These are phyloP conservation scores for Amblyteles armatorius DNA, from an alignment of 2,888 invertebrate species.

Conservation along the genomic window DNA sequence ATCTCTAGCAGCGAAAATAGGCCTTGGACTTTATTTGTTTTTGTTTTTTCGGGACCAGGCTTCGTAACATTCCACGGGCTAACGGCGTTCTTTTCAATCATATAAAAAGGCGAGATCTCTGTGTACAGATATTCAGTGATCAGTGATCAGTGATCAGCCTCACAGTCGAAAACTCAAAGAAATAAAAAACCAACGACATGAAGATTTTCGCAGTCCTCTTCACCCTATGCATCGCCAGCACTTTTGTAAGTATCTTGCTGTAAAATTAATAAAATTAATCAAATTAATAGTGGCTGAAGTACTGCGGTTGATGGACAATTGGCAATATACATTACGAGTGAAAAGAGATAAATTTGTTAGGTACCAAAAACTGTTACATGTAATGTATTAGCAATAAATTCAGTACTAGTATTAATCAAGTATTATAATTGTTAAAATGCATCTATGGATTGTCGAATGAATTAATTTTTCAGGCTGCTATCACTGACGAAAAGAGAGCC, in stretches of 20 bases:
- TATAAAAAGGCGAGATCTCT: slow-evolving; percentile 70
- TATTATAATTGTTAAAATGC: neutral
- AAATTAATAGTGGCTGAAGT: neutral
- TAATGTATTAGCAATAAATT: no score
- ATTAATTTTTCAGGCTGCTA: slow-evolving; percentile 43
- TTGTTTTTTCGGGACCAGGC: slow-evolving; percentile 18
- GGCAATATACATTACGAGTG: no score
- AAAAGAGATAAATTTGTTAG: no score
- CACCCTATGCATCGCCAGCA: slow-evolving; percentile 20
- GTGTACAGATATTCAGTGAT: slow-evolving; percentile 42
- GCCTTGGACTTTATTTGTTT: neutral
- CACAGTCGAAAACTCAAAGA: neutral
- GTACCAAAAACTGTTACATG: no score
- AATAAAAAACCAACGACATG: slow-evolving; percentile 11
- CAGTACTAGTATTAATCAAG: no score
- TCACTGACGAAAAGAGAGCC: slow-evolving; percentile 60
- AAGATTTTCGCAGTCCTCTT: slow-evolving; percentile 17
- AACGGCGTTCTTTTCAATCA: slow-evolving; percentile 11
- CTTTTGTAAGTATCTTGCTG: slow-evolving; percentile 16
- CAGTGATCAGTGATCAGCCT: slow-evolving; percentile 37
- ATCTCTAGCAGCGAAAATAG: neutral
- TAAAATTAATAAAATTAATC: neutral
- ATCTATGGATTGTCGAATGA: slow-evolving; percentile 12
- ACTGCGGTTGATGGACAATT: no score
- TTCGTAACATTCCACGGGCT: neutral